Base-by-base conservation (phyloP, 2,888 invertebrate genomes). In the Craniophora ligustri region DNA sequence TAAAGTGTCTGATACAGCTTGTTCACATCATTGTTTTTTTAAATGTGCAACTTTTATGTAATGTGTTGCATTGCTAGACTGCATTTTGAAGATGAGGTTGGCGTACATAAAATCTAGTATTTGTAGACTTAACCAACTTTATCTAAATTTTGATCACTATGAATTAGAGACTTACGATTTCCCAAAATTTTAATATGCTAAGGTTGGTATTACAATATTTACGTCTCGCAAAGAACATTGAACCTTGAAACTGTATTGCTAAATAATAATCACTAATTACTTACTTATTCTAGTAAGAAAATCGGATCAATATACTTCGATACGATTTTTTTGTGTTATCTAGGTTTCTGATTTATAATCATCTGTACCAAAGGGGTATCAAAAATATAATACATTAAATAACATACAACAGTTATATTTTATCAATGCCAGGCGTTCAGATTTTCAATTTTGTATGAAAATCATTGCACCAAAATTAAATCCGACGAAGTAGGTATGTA, bases 11-110 rank as follows among this genome's bases (percentile, higher is more conserved):
- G n/a, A n/a, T 15, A 31, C 7, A 16, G 30, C 26, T 18, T 5
- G 34, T 64, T 69, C 47, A 18, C 63, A 48, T 64, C 47, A 38
- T 64, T 55, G 44, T 64, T 6, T 35, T 48, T 21, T 5, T 15
- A n/a, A 7, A 16, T 10, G 31, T 46, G 16, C 14, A 32, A 45
- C 7, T 23, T 46, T 54, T 64, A 38, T 56, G 70, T 36, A 69
- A 69, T n/a, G n/a, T n/a, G n/a, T 16, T 64, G 31, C 39, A 44
- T 7, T 14, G 23, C 38, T 11, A 34, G 5, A 11, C 26, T 54
- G 26, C 56, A 39, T 8, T 63, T 32, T 7, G 14, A 28, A 26
- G 10, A 28, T 41, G 16, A 32, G 4, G 10, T 42, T 21, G 10
- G 1, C 23, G 5, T 6, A 15, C 13, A 8, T 19, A 11, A 15